Evolutionary conservation across 2,888 invertebrate species (phyloP).

Genomic region (Dendrolimus pini): DNA sequence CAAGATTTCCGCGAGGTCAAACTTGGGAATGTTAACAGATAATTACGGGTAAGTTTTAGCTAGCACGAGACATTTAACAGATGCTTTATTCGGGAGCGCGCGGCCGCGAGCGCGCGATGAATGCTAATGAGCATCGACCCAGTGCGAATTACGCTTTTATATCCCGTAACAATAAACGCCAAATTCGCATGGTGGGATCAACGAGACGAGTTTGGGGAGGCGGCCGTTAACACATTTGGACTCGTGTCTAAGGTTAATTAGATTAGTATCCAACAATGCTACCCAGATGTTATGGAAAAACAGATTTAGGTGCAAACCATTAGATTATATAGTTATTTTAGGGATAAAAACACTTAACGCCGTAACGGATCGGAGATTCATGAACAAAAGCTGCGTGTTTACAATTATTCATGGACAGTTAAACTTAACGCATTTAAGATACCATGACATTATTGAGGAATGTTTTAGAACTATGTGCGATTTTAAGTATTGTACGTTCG

Average conservation of each 20-base stretch:
- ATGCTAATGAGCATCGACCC: slow-evolving; percentile 61
- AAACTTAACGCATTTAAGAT: not conserved
- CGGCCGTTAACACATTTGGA: slow-evolving; percentile 72
- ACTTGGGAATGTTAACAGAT: slow-evolving; percentile 76
- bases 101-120: slow-evolving; percentile 71
- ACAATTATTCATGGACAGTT: not conserved
- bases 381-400: not conserved
- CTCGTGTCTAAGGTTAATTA: slow-evolving; percentile 74
- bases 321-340: slow-evolving; percentile 12
- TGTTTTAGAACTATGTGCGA: not conserved
- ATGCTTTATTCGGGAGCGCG: slow-evolving; percentile 71
- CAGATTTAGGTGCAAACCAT: slow-evolving; percentile 30
- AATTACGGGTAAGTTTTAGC: slow-evolving; percentile 73
- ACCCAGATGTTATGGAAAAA: slow-evolving; percentile 48
- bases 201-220: slow-evolving; percentile 42
- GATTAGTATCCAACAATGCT: slow-evolving; percentile 65
- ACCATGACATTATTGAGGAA: not conserved
- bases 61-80: slow-evolving; percentile 76
- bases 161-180: slow-evolving; percentile 28
- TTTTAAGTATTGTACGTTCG: not conserved
- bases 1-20: slow-evolving; percentile 72
- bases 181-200: slow-evolving; percentile 28
- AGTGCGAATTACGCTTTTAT: slow-evolving; percentile 45
- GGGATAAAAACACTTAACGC: not conserved
- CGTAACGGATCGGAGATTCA: not conserved